These are phyloP conservation scores for Polyploca ridens DNA, from an alignment of 2,888 invertebrate species.

Conservation along the genomic window DNA sequence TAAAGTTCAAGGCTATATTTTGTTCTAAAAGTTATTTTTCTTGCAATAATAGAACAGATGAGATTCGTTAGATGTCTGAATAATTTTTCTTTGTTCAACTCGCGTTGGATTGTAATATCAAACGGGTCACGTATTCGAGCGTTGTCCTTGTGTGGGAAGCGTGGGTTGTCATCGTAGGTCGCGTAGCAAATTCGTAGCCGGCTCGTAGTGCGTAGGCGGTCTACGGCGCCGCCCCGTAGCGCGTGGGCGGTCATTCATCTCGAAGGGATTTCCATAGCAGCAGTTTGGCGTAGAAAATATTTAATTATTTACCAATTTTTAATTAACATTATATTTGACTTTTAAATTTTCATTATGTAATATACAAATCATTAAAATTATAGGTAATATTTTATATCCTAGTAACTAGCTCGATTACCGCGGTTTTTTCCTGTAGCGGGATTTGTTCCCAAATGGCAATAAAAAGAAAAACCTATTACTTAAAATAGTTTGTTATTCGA, in stretches of 20 bases:
- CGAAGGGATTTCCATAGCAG: neutral
- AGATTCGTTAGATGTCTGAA: constrained; percentile 24
- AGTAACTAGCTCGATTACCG: too few relatives aligned
- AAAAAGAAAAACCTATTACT: neutral
- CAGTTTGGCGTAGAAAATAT: neutral
- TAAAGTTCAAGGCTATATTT: neutral
- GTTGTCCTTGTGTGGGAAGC: constrained; percentile 11
- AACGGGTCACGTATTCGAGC: constrained; percentile 39
- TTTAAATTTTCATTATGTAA: too few relatives aligned
- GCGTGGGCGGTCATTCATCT: constrained; percentile 57
- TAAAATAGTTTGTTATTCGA: neutral
- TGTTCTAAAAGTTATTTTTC: neutral
- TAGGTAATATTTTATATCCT: too few relatives aligned
- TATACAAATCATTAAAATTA: too few relatives aligned
- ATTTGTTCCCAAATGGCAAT: neutral
- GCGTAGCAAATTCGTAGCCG: constrained; percentile 30
- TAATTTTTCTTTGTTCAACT: constrained; percentile 35
- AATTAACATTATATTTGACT: neutral
- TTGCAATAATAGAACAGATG: neutral
- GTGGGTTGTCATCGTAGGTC: constrained; percentile 36
- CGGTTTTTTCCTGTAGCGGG: too few relatives aligned
- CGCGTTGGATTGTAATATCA: constrained; percentile 35
- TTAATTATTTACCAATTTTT: neutral
- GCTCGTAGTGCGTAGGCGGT: constrained; percentile 57
- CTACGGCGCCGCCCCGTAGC: constrained; percentile 37